These are phyloP conservation scores for Clarias macrocephalus DNA, from an alignment of 2,113 vertebrate species.

Conservation along the genomic window DNA sequence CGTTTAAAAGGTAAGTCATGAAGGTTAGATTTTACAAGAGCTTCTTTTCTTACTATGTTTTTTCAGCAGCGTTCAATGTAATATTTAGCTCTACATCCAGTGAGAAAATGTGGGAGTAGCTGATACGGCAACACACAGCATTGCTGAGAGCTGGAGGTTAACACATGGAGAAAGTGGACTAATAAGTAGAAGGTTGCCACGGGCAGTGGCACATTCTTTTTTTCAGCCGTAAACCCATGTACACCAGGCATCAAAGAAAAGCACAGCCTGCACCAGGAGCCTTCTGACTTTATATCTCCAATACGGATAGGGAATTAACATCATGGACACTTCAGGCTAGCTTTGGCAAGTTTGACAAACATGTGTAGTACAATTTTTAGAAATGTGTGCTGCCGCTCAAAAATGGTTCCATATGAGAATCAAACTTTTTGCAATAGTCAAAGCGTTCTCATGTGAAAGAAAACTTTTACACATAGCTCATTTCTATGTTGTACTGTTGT, in stretches of 20 bases:
- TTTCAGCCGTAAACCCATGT: not conserved
- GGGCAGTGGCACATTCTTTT: not conserved
- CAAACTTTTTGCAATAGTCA: not conserved
- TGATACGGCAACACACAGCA: not conserved
- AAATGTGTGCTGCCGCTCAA: not conserved
- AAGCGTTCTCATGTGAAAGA: not conserved
- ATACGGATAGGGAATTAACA: not conserved
- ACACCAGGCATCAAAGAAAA: not conserved
- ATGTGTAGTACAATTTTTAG: not conserved
- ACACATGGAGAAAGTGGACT: not conserved
- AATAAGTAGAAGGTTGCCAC: not conserved
- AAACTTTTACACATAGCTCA: not conserved
- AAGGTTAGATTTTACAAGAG: not conserved
- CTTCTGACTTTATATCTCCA: not conserved
- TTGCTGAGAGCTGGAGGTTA: slow-evolving; percentile 8
- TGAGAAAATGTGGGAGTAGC: not conserved
- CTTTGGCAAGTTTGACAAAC: not conserved
- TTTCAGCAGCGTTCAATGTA: not conserved
- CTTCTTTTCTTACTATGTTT: not conserved
- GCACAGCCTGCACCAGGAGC: not conserved
- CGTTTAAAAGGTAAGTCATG: not conserved
- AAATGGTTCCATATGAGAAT: not conserved
- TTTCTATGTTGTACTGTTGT: not conserved
- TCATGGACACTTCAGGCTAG: not conserved
- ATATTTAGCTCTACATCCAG: not conserved